These are phyloP conservation scores for Xenentodon cancila DNA, from an alignment of 2,797 vertebrate species.

Conservation along the genomic window DNA sequence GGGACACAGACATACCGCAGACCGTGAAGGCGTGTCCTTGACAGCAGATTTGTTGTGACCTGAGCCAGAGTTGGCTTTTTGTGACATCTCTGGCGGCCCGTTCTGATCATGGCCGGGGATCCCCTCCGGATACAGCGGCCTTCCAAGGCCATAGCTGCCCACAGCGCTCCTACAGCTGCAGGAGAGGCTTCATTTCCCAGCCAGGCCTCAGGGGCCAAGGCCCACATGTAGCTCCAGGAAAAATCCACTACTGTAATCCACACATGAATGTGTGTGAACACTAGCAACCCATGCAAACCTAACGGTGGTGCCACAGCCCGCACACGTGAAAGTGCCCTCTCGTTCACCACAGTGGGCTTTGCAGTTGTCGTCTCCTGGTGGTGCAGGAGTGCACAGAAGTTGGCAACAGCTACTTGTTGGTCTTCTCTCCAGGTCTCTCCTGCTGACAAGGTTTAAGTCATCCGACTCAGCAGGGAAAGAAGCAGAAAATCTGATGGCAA, in stretches of 20 bases:
- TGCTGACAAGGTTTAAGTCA: conserved; percentile 52
- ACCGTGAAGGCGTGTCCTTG: conserved; percentile 90
- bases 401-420: conserved; percentile 66
- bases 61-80: conserved; percentile 54
- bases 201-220: conserved; percentile 79
- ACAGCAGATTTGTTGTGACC: conserved; percentile 76
- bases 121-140: conserved; percentile 76
- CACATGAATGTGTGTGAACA: conserved; percentile 47
- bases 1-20: conserved; percentile 88
- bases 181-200: conserved; percentile 83
- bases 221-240: conserved; percentile 85
- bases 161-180: conserved; percentile 77
- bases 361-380: conserved; percentile 24
- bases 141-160: conserved; percentile 85
- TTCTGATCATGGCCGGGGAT: conserved; percentile 74
- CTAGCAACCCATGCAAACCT: conserved; percentile 2
- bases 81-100: conserved; percentile 62
- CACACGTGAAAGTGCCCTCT: conserved; percentile 7
- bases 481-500: conserved; percentile 45
- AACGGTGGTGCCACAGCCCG: background rate
- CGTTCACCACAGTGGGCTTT: background rate
- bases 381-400: conserved; percentile 28
- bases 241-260: conserved; percentile 75
- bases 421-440: conserved; percentile 33
- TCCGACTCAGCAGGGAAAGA: conserved; percentile 48